Evolutionary conservation across 2,113 vertebrate species (phyloP).

Genomic region (Camarhynchus parvulus): DNA sequence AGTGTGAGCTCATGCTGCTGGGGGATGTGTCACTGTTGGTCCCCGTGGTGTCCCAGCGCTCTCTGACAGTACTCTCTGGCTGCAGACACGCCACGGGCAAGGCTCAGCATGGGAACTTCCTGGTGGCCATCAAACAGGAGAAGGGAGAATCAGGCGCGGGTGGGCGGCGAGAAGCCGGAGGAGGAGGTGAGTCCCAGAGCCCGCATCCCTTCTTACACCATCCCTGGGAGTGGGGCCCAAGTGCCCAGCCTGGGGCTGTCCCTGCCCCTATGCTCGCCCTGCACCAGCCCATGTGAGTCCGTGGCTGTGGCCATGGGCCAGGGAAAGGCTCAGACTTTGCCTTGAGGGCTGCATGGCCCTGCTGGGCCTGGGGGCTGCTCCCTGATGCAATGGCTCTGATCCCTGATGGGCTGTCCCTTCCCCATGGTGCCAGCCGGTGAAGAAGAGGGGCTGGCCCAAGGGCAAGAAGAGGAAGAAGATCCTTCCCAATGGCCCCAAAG

Average conservation of each 20-base stretch:
- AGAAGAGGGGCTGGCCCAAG: constrained; percentile 97
- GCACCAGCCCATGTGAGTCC: neutral
- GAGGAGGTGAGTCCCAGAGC: constrained; percentile 73
- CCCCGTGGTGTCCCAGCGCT: neutral
- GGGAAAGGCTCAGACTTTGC: neutral
- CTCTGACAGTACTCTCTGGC: neutral
- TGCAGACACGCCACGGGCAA: constrained; percentile 69
- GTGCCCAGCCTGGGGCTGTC: neutral
- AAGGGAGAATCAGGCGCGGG: constrained; percentile 65
- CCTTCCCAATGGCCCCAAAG: constrained; percentile 95
- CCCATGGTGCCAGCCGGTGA: constrained; percentile 80
- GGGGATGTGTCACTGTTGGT: fast-evolving
- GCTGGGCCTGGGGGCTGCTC: neutral
- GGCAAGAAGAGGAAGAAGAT: constrained; percentile 99
- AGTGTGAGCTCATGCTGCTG: fast-evolving
- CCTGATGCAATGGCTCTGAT: fast-evolving
- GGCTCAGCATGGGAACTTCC: constrained; percentile 73
- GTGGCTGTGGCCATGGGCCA: neutral
- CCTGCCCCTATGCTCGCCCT: neutral
- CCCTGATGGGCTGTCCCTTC: neutral
- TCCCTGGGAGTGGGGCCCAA: neutral
- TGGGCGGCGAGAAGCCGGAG: constrained; percentile 65
- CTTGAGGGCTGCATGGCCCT: fast-evolving
- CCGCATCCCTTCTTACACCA: fast-evolving
- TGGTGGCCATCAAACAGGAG: constrained; percentile 81